Evolutionary conservation across 2,888 invertebrate genomes (phyloP).

Genomic region (Zygogramma bicolorata): DNA sequence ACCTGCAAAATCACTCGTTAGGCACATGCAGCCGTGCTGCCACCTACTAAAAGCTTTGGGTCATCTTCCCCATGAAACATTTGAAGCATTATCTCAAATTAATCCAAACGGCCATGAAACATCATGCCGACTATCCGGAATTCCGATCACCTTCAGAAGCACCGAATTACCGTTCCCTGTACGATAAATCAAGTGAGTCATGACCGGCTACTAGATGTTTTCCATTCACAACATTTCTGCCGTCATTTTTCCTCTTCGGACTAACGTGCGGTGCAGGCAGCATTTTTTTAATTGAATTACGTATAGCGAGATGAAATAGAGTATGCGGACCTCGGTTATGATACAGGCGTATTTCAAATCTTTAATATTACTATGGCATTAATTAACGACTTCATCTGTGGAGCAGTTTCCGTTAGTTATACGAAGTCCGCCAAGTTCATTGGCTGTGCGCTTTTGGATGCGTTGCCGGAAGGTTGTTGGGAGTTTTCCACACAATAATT

Average conservation of each 20-base stretch:
- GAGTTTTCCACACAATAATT: neutral
- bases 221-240: conserved; percentile 29
- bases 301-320: neutral
- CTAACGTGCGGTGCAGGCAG: neutral
- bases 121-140: neutral
- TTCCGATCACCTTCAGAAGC: neutral
- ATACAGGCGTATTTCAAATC: conserved; percentile 11
- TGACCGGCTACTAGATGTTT: conserved; percentile 25
- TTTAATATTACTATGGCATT: conserved; percentile 14
- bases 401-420: conserved; percentile 1
- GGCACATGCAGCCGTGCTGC: too few species aligned
- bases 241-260: conserved; percentile 15
- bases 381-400: conserved; percentile 16
- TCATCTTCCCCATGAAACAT: neutral
- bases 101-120: neutral
- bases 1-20: too few species aligned
- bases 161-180: neutral
- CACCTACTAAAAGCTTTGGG: neutral
- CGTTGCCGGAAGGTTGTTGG: neutral
- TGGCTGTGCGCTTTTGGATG: neutral
- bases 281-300: neutral
- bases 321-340: conserved; percentile 5
- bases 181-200: conserved; percentile 18
- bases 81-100: neutral
- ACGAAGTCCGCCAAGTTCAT: neutral